Evolutionary conservation across 2,888 invertebrate species (phyloP), one percentile per base, ranked within the genome.

Genomic region (Agrilus mali): DNA sequence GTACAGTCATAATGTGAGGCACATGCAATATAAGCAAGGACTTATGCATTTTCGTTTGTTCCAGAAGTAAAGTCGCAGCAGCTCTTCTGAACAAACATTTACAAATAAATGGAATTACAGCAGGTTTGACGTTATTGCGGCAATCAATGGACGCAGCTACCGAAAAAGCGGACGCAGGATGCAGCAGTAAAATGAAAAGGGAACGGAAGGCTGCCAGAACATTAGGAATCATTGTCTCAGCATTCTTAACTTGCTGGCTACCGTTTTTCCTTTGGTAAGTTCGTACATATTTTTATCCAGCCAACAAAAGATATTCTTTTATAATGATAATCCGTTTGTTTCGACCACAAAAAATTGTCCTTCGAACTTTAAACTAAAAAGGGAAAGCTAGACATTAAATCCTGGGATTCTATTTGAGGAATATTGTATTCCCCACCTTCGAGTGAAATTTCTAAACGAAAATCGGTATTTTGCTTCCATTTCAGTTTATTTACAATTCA

Each of bases 211-310:
- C 94, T 0, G 94, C 94, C 2, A 78, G 93, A 59, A 95, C 95
- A 10, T 74, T 95, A 36, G 95, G 95, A 44, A 92, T 95, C 61
- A 94, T 95, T 60, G 94, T 95, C 84, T 92, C 93, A 31, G 93
- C 90, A 0, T 95, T 95, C 66, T 71, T 95, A 47, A 78, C 92
- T 7, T 95, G 95, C 67, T 95, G 94, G 92, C 74, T 93, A 50
- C 95, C 95, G 5, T 95, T 95, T 73, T 95, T 95, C 66, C 72
- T 89, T 45, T 94, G 94, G 93, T 86, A 67, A 71, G 75, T 36
- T 27, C 10, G 75, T 36, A 10, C 10, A 27, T 10, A 27, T 27
- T 27, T 20, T 20, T 20, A 20, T 20, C 20, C 20, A 20, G n/a
- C n/a, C n/a, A n/a, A n/a, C n/a, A n/a, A n/a, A n/a, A n/a, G n/a